Percentiles rank a stretch among this genome's conserved stretches.
Conservation (phyloP, 2,797 vertebrate genomes). For the Champsocephalus esox region DNA sequence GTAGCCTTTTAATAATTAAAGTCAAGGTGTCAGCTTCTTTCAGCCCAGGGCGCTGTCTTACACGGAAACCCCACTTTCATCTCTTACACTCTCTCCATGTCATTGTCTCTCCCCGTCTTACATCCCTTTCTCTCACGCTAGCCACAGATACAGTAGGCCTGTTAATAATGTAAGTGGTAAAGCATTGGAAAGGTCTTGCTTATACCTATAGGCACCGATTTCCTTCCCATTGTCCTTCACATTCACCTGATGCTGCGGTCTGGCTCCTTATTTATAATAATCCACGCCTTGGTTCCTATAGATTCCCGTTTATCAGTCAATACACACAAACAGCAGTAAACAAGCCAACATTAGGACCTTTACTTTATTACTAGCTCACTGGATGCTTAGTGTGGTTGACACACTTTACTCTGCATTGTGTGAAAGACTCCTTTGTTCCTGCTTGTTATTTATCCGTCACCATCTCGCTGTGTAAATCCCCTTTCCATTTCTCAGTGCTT, state of each 20-base stretch:
- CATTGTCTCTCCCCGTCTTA: slow-evolving; percentile 21
- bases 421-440: neutral
- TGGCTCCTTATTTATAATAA: neutral
- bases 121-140: slow-evolving; percentile 2
- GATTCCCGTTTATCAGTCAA: slow-evolving; percentile 1
- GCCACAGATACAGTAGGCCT: slow-evolving; percentile 2
- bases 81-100: slow-evolving; percentile 16
- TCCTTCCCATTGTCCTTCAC: neutral
- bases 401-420: neutral
- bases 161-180: slow-evolving; percentile 39
- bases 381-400: neutral
- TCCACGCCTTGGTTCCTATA: neutral
- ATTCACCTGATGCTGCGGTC: neutral
- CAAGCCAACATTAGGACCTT: neutral
- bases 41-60: slow-evolving; percentile 58
- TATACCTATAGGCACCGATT: slow-evolving; percentile 6
- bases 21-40: slow-evolving; percentile 65
- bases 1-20: slow-evolving; percentile 70
- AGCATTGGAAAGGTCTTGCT: too few species aligned
- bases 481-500: slow-evolving; percentile 4
- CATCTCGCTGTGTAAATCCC: neutral
- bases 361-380: neutral
- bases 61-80: slow-evolving; percentile 43
- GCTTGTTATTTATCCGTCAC: slow-evolving; percentile 3
- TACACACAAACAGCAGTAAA: neutral